Evolutionary conservation across 2,797 vertebrate genomes (phyloP), one percentile per base, ranked within the genome.

Genomic region (Parotocinclus haroldoi): DNA sequence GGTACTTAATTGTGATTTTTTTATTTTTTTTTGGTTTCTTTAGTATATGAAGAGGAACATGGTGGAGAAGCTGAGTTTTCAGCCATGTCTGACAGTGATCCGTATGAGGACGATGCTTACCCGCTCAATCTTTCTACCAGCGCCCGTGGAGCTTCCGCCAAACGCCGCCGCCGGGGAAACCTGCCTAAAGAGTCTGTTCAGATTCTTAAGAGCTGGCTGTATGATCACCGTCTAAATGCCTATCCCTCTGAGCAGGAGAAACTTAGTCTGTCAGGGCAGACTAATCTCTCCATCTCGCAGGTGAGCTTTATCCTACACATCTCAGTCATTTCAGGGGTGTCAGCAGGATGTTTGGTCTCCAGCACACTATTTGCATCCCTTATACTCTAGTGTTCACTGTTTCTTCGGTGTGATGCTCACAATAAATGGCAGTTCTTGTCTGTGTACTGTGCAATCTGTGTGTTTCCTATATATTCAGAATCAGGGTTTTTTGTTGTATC

Each of bases 221-320:
- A 95, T 0, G 88, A 96, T 68, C 95, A 99, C 69, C 93, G 95
- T 68, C 95, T 95, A 85, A 97, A 98, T 0, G 95, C 97, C 19
- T 99, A 98, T 78, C 97, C 96, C 0, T 96, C 96, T 0, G 97
- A 99, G 80, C 92, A 95, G 79, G 97, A 99, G 89, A 99, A 99
- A 64, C 90, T 92, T 66, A 93, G 91, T 66, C 88, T 99, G 69
- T 95, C 94, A 0, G 89, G 85, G 14, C 92, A 94, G 81, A 97
- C 97, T 68, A 92, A 88, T 76, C 93, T 99, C 67, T 96, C 96
- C 0, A 91, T 95, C 78, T 89, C 98, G 57, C 97, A 99, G 95
- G 96, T 98, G 62, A 85, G 80, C 14, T 7, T 46, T 10, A 27
- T 42, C 9, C 1, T 1, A 0, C 4, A 4, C 37, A 18, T 9